Conservation (phyloP, 2,113 vertebrate species). For the Oncorhynchus kisutch region DNA sequence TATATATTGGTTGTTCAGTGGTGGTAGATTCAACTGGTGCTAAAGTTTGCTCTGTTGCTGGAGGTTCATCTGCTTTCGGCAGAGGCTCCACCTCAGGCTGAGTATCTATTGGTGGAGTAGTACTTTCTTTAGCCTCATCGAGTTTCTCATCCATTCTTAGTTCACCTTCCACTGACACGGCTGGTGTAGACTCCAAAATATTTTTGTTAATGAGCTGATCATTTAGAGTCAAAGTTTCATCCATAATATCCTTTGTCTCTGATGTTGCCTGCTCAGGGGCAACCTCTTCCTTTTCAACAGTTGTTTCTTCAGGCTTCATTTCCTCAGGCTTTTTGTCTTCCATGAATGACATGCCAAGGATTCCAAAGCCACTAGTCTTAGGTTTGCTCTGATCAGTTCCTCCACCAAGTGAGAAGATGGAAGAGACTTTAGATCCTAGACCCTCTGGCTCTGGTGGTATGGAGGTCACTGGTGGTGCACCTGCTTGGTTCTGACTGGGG, state of each 20-base stretch:
- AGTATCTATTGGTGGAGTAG: background rate
- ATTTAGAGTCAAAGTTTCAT: conserved; percentile 2
- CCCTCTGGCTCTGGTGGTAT: conserved; percentile 71
- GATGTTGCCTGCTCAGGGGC: conserved; percentile 8
- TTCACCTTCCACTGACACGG: conserved; percentile 7
- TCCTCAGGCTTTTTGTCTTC: conserved; percentile 75
- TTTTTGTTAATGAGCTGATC: conserved; percentile 11
- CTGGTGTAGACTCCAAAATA: background rate
- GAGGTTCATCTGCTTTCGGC: conserved; percentile 14
- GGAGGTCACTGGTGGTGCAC: conserved; percentile 11
- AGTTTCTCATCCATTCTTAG: conserved; percentile 10
- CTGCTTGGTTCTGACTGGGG: conserved; percentile 35
- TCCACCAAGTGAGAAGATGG: conserved; percentile 75
- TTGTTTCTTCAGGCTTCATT: conserved; percentile 32
- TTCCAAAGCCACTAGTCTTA: conserved; percentile 76
- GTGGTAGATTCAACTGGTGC: background rate
- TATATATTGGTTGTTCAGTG: conserved; percentile 8
- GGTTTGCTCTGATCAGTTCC: conserved; percentile 67
- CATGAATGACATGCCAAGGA: conserved; percentile 80
- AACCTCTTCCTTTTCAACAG: conserved; percentile 17
- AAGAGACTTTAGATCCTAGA: conserved; percentile 76
- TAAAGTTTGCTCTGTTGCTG: conserved; percentile 20
- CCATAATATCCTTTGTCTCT: conserved; percentile 13
- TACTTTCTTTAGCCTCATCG: conserved; percentile 24
- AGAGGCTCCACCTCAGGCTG: conserved; percentile 12